Percentiles rank a stretch among this genome's conserved stretches.
phyloP scores from a whole-genome alignment of 2,888 invertebrate genomes.

The Malthinus flaveolus region DNA sequence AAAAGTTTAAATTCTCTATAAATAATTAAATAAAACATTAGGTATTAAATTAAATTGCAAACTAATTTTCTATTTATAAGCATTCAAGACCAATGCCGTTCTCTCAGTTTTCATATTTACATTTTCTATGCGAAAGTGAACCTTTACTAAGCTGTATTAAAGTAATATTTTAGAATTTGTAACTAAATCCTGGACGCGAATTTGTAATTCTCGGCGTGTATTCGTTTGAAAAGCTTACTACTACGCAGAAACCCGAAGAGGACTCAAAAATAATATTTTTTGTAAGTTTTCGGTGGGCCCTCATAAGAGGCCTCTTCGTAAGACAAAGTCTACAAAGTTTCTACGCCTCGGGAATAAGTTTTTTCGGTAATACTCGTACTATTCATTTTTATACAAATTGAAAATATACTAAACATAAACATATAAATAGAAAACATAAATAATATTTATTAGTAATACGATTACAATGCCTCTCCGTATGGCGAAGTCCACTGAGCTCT shows the following conservation, averaged over 20 bases:
- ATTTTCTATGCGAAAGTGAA: conserved; percentile 13
- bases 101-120: conserved; percentile 20
- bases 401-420: too few relatives aligned
- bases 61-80: conserved; percentile 19
- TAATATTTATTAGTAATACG: too few relatives aligned
- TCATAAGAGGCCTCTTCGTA: too few relatives aligned
- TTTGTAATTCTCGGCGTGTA: background rate
- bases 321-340: too few relatives aligned
- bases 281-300: too few relatives aligned
- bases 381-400: too few relatives aligned
- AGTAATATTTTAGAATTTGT: conserved; percentile 27
- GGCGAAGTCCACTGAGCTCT: too few relatives aligned
- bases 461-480: too few relatives aligned
- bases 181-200: conserved; percentile 2
- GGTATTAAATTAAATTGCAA: conserved; percentile 10
- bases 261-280: background rate
- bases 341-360: too few relatives aligned
- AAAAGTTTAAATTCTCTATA: background rate
- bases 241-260: background rate
- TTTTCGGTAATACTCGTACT: too few relatives aligned
- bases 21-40: conserved; percentile 6
- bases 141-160: conserved; percentile 20
- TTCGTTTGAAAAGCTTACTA: conserved; percentile 2
- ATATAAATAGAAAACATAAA: too few relatives aligned
- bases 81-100: conserved; percentile 7